A percentile compares a stretch with the other conserved stretches of the same genome.
phyloP scores from a whole-genome alignment of 2,888 invertebrate species.

The Thera britannica region DNA sequence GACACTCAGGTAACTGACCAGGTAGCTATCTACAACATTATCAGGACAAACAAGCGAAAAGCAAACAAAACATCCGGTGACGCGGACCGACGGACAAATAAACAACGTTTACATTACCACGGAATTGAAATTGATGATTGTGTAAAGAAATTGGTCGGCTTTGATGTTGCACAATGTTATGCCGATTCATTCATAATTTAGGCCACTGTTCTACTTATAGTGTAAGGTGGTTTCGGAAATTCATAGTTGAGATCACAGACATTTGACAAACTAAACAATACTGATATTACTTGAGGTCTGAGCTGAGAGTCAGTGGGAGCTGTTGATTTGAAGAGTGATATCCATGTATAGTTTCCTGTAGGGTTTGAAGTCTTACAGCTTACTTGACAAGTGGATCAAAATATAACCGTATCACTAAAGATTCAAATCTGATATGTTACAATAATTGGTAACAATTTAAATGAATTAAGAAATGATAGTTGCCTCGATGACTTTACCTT shows the following conservation, averaged over 20 bases:
- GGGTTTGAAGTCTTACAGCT: too few species aligned
- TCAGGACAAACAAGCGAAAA: slow-evolving; percentile 37
- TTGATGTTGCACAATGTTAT: slow-evolving; percentile 15
- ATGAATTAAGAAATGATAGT: too few species aligned
- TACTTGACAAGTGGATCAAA: too few species aligned
- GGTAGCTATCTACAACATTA: slow-evolving; percentile 40
- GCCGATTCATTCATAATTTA: background rate
- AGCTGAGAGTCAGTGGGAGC: background rate
- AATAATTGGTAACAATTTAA: too few species aligned
- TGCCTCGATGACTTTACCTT: too few species aligned
- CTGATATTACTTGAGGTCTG: background rate
- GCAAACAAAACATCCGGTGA: slow-evolving; percentile 44
- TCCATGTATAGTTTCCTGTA: too few species aligned
- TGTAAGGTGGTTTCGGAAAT: background rate
- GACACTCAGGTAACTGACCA: slow-evolving; percentile 29
- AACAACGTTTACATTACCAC: slow-evolving; percentile 23
- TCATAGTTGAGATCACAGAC: background rate
- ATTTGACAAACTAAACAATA: background rate
- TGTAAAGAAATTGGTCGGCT: slow-evolving; percentile 9
- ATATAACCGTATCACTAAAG: too few species aligned
- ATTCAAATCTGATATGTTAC: too few species aligned
- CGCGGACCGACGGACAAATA: slow-evolving; percentile 33
- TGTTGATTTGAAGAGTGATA: too few species aligned
- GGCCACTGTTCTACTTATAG: background rate
- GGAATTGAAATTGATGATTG: slow-evolving; percentile 6